phyloP scores from a whole-genome alignment of 2,113 vertebrate genomes.

The Stigmatopora argus region DNA sequence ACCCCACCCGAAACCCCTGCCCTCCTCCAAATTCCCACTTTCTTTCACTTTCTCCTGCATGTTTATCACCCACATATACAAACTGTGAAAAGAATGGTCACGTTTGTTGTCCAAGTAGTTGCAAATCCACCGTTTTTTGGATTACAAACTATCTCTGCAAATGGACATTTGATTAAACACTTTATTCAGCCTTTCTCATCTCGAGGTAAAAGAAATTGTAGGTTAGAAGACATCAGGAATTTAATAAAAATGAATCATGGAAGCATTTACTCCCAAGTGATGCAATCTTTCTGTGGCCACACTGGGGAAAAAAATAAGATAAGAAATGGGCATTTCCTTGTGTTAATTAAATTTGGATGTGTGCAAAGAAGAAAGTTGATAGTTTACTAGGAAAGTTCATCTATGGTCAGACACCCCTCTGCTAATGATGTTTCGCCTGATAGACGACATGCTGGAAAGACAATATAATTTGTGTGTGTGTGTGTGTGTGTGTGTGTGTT shows the following conservation, averaged over 20 bases:
- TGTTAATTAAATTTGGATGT: constrained; percentile 1
- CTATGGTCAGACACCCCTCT: constrained; percentile 13
- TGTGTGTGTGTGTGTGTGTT: constrained; percentile 6
- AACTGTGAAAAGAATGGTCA: background rate
- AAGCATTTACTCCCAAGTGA: constrained; percentile 12
- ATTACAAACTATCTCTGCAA: background rate
- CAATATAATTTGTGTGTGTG: constrained; percentile 19
- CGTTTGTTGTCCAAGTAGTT: background rate
- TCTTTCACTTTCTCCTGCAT: constrained; percentile 20
- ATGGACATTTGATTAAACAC: background rate
- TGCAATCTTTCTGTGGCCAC: constrained; percentile 24
- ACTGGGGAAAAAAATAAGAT: background rate
- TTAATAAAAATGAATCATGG: constrained; percentile 20
- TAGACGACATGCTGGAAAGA: constrained; percentile 20
- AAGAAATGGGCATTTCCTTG: background rate
- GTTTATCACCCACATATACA: constrained; percentile 1
- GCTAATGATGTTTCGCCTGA: constrained; percentile 33
- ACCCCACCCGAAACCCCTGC: background rate
- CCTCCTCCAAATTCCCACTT: background rate
- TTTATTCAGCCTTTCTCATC: background rate
- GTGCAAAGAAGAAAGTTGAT: constrained; percentile 3
- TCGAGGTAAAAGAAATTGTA: constrained; percentile 3
- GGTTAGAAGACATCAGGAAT: constrained; percentile 15
- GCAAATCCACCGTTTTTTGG: background rate
- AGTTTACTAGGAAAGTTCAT: constrained; percentile 17